Conservation (phyloP, 2,113 vertebrate genomes). For the Tragulus kanchil region DNA sequence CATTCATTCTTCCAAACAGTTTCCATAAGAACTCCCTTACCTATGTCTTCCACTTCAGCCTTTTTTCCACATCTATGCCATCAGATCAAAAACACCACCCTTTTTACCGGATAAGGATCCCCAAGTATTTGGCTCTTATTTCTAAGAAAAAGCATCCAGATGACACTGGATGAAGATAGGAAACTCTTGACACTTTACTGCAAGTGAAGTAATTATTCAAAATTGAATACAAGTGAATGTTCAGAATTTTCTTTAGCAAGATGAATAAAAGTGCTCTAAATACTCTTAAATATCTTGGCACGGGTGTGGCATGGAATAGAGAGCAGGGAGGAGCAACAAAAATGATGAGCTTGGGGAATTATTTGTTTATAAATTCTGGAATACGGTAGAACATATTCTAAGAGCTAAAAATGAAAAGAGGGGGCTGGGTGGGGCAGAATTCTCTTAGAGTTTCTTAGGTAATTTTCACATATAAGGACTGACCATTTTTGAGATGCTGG, state of each 20-base stretch:
- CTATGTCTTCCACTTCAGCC: background rate
- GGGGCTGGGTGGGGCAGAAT: background rate
- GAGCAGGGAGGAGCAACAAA: background rate
- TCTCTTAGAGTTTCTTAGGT: background rate
- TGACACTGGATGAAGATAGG: background rate
- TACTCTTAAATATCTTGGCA: background rate
- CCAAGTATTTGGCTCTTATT: background rate
- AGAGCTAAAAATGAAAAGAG: background rate
- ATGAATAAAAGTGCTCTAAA: background rate
- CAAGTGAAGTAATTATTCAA: constrained; percentile 11
- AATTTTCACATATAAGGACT: background rate
- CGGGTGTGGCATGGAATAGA: background rate
- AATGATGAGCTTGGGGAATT: background rate
- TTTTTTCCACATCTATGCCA: constrained; percentile 35
- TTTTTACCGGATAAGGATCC: background rate
- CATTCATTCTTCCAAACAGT: background rate
- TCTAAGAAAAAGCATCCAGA: background rate
- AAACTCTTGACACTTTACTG: background rate
- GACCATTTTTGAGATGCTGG: background rate
- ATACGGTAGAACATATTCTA: background rate
- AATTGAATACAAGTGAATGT: background rate
- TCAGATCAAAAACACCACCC: background rate
- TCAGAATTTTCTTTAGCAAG: constrained; percentile 38
- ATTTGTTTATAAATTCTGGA: background rate
- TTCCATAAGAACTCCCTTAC: background rate